A percentile compares a stretch with the other conserved stretches of the same genome.
phyloP scores from a whole-genome alignment of 2,888 invertebrate genomes.

The Drosophila trichaetosa region DNA sequence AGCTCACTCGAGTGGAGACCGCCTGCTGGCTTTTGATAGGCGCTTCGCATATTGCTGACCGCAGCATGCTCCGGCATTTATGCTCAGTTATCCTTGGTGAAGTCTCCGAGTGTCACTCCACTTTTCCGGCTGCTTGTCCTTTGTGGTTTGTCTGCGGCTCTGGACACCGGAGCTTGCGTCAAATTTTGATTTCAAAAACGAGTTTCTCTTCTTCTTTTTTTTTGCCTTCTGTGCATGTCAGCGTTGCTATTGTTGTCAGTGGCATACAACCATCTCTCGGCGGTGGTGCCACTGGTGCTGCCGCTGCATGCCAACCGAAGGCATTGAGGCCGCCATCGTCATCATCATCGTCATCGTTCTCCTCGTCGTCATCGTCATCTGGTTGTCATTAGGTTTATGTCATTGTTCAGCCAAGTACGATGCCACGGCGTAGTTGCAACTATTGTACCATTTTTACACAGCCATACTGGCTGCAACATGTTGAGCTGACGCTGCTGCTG shows the following conservation, averaged over 20 bases:
- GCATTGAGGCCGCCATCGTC: conserved; percentile 8
- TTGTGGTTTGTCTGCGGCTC: conserved; percentile 5
- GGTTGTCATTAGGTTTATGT: conserved; percentile 65
- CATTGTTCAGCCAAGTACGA: conserved; percentile 68
- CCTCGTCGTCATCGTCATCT: conserved; percentile 4
- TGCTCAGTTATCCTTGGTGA: conserved; percentile 8
- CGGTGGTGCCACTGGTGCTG: background rate
- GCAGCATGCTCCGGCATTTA: conserved; percentile 10
- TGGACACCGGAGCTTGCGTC: conserved; percentile 11
- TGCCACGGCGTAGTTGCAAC: conserved; percentile 43
- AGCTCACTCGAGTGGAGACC: background rate
- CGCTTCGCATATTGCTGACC: conserved; percentile 10
- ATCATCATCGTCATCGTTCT: background rate
- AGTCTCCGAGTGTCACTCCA: conserved; percentile 8
- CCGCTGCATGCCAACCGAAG: conserved; percentile 1
- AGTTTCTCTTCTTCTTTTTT: background rate
- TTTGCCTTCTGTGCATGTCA: conserved; percentile 40
- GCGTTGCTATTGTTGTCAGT: conserved; percentile 63
- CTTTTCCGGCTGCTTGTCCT: conserved; percentile 12
- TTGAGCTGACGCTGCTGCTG: conserved; percentile 2
- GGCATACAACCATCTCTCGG: conserved; percentile 40
- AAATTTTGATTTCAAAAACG: conserved; percentile 13
- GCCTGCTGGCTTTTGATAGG: background rate
- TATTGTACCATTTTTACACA: conserved; percentile 54
- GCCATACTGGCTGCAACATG: conserved; percentile 37